These are phyloP conservation scores for Drosophila planitibia DNA, from an alignment of 2,888 invertebrate species.

Conservation along the genomic window DNA sequence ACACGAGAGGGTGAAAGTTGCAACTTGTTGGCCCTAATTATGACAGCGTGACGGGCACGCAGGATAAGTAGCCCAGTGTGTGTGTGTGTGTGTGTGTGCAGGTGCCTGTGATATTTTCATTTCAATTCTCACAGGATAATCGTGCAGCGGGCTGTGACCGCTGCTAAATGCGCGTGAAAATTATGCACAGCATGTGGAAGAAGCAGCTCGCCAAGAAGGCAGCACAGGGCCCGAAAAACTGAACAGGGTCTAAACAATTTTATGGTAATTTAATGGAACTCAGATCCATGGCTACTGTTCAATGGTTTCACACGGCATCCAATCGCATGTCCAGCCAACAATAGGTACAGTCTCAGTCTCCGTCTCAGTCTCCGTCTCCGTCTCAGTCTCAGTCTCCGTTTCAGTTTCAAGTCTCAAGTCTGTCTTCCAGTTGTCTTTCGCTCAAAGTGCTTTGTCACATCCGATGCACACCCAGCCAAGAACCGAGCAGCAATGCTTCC, in stretches of 20 bases:
- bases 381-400: background rate
- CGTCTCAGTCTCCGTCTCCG: background rate
- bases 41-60: slow-evolving; percentile 44
- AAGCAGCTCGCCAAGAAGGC: slow-evolving; percentile 56
- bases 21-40: slow-evolving; percentile 58
- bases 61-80: slow-evolving; percentile 47
- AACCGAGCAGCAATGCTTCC: slow-evolving; percentile 52
- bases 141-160: slow-evolving; percentile 37
- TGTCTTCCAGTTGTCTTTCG: background rate
- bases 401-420: background rate
- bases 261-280: slow-evolving; percentile 69
- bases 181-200: slow-evolving; percentile 61
- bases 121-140: slow-evolving; percentile 59
- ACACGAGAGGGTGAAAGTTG: slow-evolving; percentile 66
- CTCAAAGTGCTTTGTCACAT: slow-evolving; percentile 63
- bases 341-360: slow-evolving; percentile 24
- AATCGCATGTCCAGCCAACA: slow-evolving; percentile 33
- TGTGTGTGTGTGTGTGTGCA: slow-evolving; percentile 25
- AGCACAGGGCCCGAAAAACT: slow-evolving; percentile 21
- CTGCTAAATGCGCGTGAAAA: slow-evolving; percentile 67
- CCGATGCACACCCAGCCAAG: slow-evolving; percentile 37
- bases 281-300: slow-evolving; percentile 30
- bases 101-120: slow-evolving; percentile 50
- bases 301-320: slow-evolving; percentile 55
- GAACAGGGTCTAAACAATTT: slow-evolving; percentile 43